Conservation (phyloP, 1,140 invertebrate species). For the Drosophila yakuba region DNA sequence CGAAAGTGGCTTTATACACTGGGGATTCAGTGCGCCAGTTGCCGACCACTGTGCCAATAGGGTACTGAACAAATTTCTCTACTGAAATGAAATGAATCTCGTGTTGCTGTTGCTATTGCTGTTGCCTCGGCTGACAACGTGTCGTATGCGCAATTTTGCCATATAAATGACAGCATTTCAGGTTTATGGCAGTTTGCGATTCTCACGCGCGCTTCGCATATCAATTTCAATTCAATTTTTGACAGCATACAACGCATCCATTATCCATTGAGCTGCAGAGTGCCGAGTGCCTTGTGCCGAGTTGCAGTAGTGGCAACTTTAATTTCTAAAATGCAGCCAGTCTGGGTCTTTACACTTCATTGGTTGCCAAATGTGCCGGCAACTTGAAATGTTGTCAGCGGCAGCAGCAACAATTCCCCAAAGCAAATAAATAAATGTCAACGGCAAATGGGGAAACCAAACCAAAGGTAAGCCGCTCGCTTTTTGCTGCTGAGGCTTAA, state of each 20-base stretch:
- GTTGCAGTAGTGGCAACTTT: constrained; percentile 33
- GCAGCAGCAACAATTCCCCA: constrained; percentile 67
- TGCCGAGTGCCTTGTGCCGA: constrained; percentile 3
- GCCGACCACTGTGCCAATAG: constrained; percentile 22
- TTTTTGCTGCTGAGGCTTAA: constrained; percentile 55
- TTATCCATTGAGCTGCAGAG: constrained; percentile 40
- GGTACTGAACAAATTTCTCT: not conserved
- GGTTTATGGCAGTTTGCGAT: constrained; percentile 67
- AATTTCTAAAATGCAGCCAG: constrained; percentile 63
- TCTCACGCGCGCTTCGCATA: constrained; percentile 67
- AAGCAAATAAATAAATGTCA: constrained; percentile 82
- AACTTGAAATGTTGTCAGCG: constrained; percentile 70
- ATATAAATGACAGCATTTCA: constrained; percentile 75
- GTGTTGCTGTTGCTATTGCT: constrained; percentile 16
- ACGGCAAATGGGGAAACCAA: constrained; percentile 53
- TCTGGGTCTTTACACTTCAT: constrained; percentile 68
- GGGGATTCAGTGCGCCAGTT: too few relatives aligned
- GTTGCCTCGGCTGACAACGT: constrained; percentile 44
- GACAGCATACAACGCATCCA: constrained; percentile 62
- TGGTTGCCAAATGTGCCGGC: constrained; percentile 69
- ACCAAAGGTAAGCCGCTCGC: constrained; percentile 51
- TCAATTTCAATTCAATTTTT: constrained; percentile 80
- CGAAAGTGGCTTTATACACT: not conserved
- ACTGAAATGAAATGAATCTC: constrained; percentile 23
- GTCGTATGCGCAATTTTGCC: constrained; percentile 77